Base-by-base conservation (phyloP, 2,888 invertebrate genomes). In the Rhagonycha lutea region DNA sequence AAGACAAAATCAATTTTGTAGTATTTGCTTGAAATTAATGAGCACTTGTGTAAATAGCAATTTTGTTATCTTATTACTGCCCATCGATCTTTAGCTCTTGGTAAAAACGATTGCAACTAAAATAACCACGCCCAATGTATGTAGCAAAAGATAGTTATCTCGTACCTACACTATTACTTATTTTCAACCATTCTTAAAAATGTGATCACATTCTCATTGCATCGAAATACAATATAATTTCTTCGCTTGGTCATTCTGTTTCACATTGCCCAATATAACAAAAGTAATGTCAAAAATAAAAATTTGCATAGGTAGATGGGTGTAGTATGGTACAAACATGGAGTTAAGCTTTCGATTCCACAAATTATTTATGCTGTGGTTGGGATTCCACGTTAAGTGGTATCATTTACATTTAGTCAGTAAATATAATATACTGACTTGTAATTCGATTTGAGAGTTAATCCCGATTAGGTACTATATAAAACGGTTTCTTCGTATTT, bases 61-160 rank as follows among this genome's bases (percentile, higher is more conserved):
- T 74, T 70, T 11, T 68, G 24, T 68, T 74, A 77, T 77, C 76
- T 74, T 69, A 77, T 77, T 65, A 24, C 23, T 67, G n/a, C 62
- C 14, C 47, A 77, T 77, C 74, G 67, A 73, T 47, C 61, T 73
- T 76, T 68, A 62, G 32, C 69, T 72, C 29, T 60, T 61, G 68
- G 69, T 67, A 70, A 71, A 74, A 77, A 32, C 67, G 77, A 77
- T 70, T 74, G 74, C 77, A 77, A 77, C 72, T 74, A 70, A 68
- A 72, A 73, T 68, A 77, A 74, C 76, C 78, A 79, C 79, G 78
- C 79, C 79, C 74, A 70, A 71, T 78, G 74, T 79, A 78, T 78
- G 79, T 78, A 79, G 78, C 68, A 47, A 28, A 69, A 28, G 78
- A 78, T 79, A 79, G n/a, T 14, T 69, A 79, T 79, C 79, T 71